Evolutionary conservation across 2,888 invertebrate species (phyloP).

Genomic region (Lysandra coridon): DNA sequence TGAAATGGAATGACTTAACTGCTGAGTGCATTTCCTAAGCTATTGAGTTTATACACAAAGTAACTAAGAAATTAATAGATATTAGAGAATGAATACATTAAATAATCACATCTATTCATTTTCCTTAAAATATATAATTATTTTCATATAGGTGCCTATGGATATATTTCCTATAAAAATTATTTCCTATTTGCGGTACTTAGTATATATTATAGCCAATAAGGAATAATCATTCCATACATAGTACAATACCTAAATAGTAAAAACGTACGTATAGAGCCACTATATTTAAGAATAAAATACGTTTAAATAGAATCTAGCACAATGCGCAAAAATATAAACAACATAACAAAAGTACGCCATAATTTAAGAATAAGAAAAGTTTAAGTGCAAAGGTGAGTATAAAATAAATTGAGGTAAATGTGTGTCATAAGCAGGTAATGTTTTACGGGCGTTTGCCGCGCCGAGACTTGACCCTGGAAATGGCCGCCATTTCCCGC

Average conservation of each 20-base stretch:
- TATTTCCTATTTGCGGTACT: too few species aligned
- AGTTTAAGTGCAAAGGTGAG: background rate
- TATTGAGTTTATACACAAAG: background rate
- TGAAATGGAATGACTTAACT: background rate
- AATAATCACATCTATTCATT: too few species aligned
- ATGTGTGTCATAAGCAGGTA: slow-evolving; percentile 16
- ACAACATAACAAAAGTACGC: background rate
- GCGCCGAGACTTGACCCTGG: slow-evolving; percentile 24
- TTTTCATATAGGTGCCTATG: too few species aligned
- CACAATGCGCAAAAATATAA: background rate
- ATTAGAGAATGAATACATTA: too few species aligned
- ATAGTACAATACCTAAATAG: too few species aligned
- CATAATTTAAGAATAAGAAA: background rate
- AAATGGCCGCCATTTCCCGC: slow-evolving; percentile 25
- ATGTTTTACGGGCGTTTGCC: slow-evolving; percentile 19
- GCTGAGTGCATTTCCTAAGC: background rate
- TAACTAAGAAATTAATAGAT: background rate
- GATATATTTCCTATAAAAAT: too few species aligned
- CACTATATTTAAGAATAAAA: background rate
- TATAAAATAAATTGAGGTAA: slow-evolving; percentile 22
- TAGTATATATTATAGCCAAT: too few species aligned
- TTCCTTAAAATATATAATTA: too few species aligned
- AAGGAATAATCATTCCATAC: too few species aligned
- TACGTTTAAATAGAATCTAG: background rate
- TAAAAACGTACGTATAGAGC: too few species aligned